Evolutionary conservation across 2,797 vertebrate genomes (phyloP).

Genomic region (Chiloscyllium punctatum): DNA sequence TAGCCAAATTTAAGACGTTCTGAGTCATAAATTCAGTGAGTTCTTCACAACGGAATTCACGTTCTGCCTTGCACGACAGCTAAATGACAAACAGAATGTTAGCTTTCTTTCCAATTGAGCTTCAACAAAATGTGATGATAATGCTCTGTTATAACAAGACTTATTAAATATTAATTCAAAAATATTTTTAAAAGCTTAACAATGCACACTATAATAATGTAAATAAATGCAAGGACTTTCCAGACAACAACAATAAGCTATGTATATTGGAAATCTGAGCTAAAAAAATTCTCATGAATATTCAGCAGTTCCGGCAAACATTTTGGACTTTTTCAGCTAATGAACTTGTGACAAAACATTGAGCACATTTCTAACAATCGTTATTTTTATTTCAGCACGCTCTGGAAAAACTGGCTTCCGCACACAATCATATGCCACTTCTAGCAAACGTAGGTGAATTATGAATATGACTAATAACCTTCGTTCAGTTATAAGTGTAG

Average conservation of each 20-base stretch:
- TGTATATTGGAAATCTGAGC: neutral
- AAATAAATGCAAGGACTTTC: neutral
- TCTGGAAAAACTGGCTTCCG: neutral
- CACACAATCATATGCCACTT: neutral
- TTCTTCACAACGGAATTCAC: constrained; percentile 88
- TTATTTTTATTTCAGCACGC: too few relatives aligned
- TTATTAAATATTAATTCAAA: neutral
- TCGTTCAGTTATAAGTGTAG: neutral
- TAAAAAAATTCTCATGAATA: neutral
- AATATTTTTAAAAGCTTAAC: neutral
- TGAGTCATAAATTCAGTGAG: constrained; percentile 85
- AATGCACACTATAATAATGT: neutral
- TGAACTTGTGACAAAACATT: neutral
- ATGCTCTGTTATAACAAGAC: too few relatives aligned
- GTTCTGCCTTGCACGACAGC: constrained; percentile 87
- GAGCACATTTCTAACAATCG: neutral
- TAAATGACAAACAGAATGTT: constrained; percentile 47
- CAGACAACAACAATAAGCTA: neutral
- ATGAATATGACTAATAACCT: neutral
- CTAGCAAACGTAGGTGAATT: neutral
- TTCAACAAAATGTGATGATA: neutral
- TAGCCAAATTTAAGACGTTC: constrained; percentile 73
- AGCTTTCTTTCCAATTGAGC: neutral
- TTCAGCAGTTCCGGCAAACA: neutral
- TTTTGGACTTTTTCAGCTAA: neutral